A percentile compares a stretch with the other conserved stretches of the same genome.
Conservation (phyloP, 2,797 vertebrate genomes). For the Smutsia temminckii region DNA sequence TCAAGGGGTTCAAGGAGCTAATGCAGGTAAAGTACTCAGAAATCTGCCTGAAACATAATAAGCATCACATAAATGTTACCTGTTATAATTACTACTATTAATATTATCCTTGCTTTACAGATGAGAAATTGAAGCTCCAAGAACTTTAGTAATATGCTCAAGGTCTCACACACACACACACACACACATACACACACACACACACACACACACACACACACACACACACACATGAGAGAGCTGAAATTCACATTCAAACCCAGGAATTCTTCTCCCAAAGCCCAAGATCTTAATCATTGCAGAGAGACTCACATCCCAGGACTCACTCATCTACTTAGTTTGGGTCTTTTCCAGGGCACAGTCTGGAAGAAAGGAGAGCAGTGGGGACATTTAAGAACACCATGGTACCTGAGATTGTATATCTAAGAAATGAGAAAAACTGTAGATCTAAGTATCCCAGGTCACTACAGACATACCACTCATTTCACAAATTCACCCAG, state of each 20-base stretch:
- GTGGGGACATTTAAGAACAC: background rate
- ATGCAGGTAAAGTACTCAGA: background rate
- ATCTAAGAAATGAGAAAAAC: background rate
- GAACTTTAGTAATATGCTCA: background rate
- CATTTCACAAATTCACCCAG: background rate
- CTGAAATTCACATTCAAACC: constrained; percentile 17
- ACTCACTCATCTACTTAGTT: background rate
- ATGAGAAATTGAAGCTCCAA: background rate
- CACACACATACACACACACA: background rate
- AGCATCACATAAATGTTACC: background rate
- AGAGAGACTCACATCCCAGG: background rate
- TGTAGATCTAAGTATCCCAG: background rate
- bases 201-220: background rate
- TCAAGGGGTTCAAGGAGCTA: background rate
- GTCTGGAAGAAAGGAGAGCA: background rate
- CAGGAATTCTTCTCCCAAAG: background rate
- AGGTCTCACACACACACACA: background rate
- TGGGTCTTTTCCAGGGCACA: background rate
- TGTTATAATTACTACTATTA: background rate
- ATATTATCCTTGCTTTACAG: background rate
- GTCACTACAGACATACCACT: background rate
- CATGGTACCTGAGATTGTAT: background rate
- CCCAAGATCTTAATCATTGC: background rate
- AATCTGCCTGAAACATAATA: background rate
- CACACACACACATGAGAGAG: background rate